These are phyloP conservation scores for Ornithoptera priamus DNA, from an alignment of 2,888 invertebrate species.

Conservation along the genomic window DNA sequence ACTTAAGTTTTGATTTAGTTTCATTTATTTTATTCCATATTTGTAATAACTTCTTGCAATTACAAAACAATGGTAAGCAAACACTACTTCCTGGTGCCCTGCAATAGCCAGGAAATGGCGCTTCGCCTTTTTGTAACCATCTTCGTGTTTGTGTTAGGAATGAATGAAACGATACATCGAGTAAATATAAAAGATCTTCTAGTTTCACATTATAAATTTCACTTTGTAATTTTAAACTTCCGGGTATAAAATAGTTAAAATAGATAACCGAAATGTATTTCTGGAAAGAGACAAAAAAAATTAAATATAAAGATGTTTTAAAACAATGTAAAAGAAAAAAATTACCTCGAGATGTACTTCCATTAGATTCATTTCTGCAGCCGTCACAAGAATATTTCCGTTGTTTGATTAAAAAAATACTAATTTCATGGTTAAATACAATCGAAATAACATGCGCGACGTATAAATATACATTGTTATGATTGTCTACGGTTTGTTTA, in stretches of 20 bases:
- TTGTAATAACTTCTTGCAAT: conserved; percentile 52
- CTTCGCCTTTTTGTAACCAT: conserved; percentile 56
- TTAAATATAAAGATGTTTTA: background rate
- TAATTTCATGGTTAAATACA: conserved; percentile 11
- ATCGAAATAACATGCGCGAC: background rate
- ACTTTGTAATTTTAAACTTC: conserved; percentile 49
- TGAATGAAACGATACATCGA: conserved; percentile 33
- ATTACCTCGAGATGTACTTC: conserved; percentile 10
- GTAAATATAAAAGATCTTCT: conserved; percentile 36
- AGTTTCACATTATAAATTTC: conserved; percentile 38
- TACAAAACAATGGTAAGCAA: conserved; percentile 58
- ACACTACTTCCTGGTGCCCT: conserved; percentile 53
- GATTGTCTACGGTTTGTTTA: background rate
- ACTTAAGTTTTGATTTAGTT: conserved; percentile 14
- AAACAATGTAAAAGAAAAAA: background rate
- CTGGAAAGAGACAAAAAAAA: conserved; percentile 42
- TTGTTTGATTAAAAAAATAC: conserved; percentile 7
- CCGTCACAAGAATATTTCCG: background rate
- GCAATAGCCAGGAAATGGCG: conserved; percentile 69
- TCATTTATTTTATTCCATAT: conserved; percentile 47
- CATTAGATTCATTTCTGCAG: conserved; percentile 10
- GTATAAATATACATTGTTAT: background rate
- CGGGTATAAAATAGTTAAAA: conserved; percentile 55
- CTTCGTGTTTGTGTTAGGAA: conserved; percentile 42
- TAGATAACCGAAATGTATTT: conserved; percentile 51